Base-by-base conservation (phyloP, 2,888 invertebrate species). In the Parascotia fuliginaria region DNA sequence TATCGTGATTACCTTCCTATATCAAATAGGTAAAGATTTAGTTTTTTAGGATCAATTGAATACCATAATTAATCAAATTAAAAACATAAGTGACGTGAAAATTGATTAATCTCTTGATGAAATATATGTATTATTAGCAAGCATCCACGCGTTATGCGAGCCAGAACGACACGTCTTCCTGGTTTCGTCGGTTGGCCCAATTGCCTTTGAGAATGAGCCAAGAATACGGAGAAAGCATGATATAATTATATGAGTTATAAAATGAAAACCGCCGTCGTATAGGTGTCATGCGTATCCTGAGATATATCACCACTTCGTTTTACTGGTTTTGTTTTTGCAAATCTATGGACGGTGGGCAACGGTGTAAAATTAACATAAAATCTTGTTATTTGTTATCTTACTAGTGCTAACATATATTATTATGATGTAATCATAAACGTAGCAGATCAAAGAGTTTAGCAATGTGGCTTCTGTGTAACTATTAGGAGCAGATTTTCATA, bases 121-220 rank as follows among this genome's bases (percentile, higher is more conserved):
- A 61, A 65, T 61, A 61, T 53, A 60, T 55, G 58, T 73, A n/a
- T 70, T 71, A 71, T 73, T 71, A 69, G 53, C 61, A 58, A 51
- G 61, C 66, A 68, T 70, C 55, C 55, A 55, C 44, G 40, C 53
- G 60, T 70, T 71, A 68, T 60, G 69, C 65, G 65, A 70, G 73
- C 71, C 73, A 77, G 73, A 72, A 70, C 68, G 63, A 42, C 56
- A 52, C 45, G 61, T 70, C 81, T 87, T 87, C 83, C 84, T 83
- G 81, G 79, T 83, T 79, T 70, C 66, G 50, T 63, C 61, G 75
- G 64, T 74, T 79, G 87, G 74, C 87, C 88, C 81, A 83, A 70
- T 81, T 86, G 79, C 79, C 81, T 85, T 87, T 90, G 89, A 88
- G 76, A 67, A 61, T 68, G 73, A 71, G 87, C 89, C 89, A 89